A percentile compares a stretch with the other conserved stretches of the same genome.
Evolutionary conservation across 2,113 vertebrate genomes (phyloP).

Genomic region (Muscicapa adusta): DNA sequence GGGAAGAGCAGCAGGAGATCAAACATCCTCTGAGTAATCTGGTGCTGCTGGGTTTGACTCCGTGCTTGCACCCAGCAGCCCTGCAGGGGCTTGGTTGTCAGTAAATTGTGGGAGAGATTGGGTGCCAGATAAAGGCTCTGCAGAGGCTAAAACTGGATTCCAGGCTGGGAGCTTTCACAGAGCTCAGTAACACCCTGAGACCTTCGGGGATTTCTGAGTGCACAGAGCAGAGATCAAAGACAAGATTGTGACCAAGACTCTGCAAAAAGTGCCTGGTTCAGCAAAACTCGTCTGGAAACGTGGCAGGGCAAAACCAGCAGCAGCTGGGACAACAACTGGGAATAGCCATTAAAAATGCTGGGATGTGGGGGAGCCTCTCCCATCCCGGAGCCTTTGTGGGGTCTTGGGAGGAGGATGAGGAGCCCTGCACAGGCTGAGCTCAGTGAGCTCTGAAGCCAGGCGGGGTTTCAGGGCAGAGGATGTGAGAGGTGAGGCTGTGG

Average conservation of each 20-base stretch:
- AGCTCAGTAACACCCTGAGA: not conserved
- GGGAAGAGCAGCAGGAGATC: not conserved
- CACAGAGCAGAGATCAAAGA: not conserved
- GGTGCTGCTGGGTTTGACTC: accelerated
- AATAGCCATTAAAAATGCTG: accelerated
- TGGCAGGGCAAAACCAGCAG: accelerated
- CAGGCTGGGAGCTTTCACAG: not conserved
- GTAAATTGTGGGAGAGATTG: not conserved
- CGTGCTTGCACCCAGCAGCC: accelerated
- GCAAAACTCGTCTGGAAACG: not conserved
- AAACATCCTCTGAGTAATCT: accelerated
- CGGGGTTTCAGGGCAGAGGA: slow-evolving; percentile 24
- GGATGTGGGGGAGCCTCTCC: accelerated
- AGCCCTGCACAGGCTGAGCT: not conserved
- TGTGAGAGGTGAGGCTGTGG: slow-evolving; percentile 16
- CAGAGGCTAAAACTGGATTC: not conserved
- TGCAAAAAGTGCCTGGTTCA: not conserved
- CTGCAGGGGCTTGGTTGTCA: accelerated
- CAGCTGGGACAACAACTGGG: accelerated
- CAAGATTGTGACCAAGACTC: not conserved
- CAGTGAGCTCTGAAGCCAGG: not conserved
- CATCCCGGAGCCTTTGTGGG: not conserved
- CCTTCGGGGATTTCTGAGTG: not conserved
- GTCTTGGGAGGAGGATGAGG: not conserved
- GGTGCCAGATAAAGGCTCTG: not conserved